Evolutionary conservation across 2,113 vertebrate species (phyloP), one percentile per base, ranked within the genome.

Genomic region (Spizaetus ornatus): DNA sequence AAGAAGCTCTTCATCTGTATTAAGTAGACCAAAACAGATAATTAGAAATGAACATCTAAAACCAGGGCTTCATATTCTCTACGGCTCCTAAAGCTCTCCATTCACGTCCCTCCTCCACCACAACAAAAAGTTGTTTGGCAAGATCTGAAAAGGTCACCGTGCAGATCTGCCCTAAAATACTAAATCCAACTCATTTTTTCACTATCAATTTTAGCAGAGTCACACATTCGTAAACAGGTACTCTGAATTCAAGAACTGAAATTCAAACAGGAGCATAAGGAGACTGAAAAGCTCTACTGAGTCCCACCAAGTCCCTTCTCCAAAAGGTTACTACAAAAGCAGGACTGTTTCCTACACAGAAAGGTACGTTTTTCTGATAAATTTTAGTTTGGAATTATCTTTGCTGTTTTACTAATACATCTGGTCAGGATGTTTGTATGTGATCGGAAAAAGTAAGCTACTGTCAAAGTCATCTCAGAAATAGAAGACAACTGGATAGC

Each of bases 171-270:
- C 62, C 66, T 13, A 1, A 32, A 88, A 63, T 7, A 34, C 38
- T 32, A 71, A 40, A 48, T 4, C n/a, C 79, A 83, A 7, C 58
- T 50, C 42, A 2, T 1, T n/a, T 9, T 16, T 34, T 7, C 71
- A 32, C 43, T 10, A 13, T 1, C 3, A 4, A 1, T 2, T 42
- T 3, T 1, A 55, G 36, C 67, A 52, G 18, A 14, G 48, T 3
- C 32, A 13, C 10, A 4, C 3, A 4, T 10, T 32, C 2, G 5
- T 15, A 11, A n/a, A 43, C 16, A 13, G 16, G 6, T 6, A 34
- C 69, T 34, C 32, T 4, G 3, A 50, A 31, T 19, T 26, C 65
- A 61, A 78, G 40, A 70, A 1, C n/a, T 23, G 38, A 26, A 36
- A 38, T 6, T 7, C 70, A 19, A 63, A 17, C 27, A 77, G 67